Evolutionary conservation across 1,140 invertebrate species (phyloP).

Genomic region (Macrosteles quadrilineatus): DNA sequence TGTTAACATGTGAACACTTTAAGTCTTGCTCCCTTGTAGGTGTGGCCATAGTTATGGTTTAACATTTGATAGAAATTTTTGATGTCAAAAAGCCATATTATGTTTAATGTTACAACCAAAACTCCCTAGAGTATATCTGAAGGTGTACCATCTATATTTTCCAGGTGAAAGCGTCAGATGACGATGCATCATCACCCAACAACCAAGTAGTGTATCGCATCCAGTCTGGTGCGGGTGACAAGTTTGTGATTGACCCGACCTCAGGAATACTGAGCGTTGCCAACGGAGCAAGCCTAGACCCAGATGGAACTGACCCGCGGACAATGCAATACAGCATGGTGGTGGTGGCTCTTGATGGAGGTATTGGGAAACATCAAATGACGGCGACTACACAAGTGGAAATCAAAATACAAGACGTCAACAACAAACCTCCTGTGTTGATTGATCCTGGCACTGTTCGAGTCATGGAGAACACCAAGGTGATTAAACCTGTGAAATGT

Average conservation of each 20-base stretch:
- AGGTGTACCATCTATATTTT: too few species aligned
- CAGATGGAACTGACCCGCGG: constrained; percentile 78
- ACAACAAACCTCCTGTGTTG: constrained; percentile 84
- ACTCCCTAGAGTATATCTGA: too few species aligned
- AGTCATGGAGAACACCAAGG: constrained; percentile 75
- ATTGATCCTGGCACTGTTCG: constrained; percentile 65
- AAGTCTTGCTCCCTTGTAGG: too few species aligned
- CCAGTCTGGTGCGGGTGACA: constrained; percentile 82
- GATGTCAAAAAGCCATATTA: too few species aligned
- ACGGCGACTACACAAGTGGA: constrained; percentile 72
- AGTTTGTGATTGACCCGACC: constrained; percentile 86
- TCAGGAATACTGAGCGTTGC: constrained; percentile 84
- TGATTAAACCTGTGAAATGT: too few species aligned
- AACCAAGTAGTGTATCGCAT: constrained; percentile 87
- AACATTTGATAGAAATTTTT: too few species aligned
- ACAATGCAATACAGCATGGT: constrained; percentile 60
- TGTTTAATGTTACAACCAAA: too few species aligned
- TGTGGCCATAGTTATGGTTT: too few species aligned
- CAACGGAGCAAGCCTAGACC: constrained; percentile 83
- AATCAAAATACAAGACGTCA: constrained; percentile 86
- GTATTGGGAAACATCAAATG: constrained; percentile 75
- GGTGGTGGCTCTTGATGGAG: constrained; percentile 80
- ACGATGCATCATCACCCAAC: constrained; percentile 82
- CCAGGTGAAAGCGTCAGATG: constrained; percentile 79
- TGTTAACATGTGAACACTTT: too few species aligned